Base-by-base conservation (phyloP, 2,888 invertebrate genomes). In the Limnephilus rhombicus region DNA sequence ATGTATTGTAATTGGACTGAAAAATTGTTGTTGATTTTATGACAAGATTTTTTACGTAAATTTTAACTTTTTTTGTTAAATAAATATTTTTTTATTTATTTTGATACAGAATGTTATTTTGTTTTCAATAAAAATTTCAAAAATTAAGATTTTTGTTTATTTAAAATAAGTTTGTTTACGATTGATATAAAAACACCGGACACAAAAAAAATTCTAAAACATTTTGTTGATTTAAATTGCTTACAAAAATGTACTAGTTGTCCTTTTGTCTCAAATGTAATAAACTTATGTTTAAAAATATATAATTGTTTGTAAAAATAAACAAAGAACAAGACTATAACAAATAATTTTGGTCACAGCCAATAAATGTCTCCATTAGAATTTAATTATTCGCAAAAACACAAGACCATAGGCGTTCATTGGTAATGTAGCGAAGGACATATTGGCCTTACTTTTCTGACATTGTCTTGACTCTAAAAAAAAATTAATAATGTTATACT, bases 391-490 rank as follows among this genome's bases (percentile, higher is more conserved):
- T 68, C n/a, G 68, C n/a, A 24, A 24, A 68, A 24, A n/a, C 68
- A 68, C 68, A 68, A 68, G 24, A 68, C 24, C 68, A 68, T 68
- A 68, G 24, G 24, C 4, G 11, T 68, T 68, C 68, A 68, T 68
- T 68, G 68, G 68, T 68, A 68, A 85, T 85, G 13, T 68, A 49
- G 29, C 15, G 87, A 87, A 53, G 87, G 49, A 87, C 87, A 87
- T 18, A 87, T 87, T 53, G 87, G 49, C 49, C 49, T 87, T 31
- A 87, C 45, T 87, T 83, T 83, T 83, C 83, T 24, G n/a, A 37
- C 37, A 24, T 83, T 24, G 37, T 83, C 68, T 68, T 68, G 68
- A 68, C 68, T 68, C 68, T 68, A 68, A 68, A 68, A 68, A 53
- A 18, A 68, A 53, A 53, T 53, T 0, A 53, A 68, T 68, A 68